These are phyloP conservation scores for Delichon dasypus DNA, from an alignment of 2,797 vertebrate species.

Conservation along the genomic window DNA sequence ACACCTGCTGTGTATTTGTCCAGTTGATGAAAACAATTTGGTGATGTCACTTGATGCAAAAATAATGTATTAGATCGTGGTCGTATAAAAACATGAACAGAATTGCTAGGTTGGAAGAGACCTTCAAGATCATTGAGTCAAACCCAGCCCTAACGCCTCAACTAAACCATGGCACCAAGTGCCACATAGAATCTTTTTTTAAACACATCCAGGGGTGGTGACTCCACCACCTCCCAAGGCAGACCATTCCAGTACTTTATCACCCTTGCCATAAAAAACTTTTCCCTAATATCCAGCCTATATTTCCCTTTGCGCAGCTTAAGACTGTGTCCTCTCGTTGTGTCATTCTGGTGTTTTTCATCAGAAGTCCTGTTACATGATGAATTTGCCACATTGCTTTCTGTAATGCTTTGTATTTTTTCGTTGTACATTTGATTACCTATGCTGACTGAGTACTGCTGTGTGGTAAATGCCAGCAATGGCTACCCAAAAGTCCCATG, in stretches of 20 bases:
- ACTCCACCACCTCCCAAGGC: background rate
- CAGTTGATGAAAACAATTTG: constrained; percentile 9
- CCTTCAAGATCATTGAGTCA: background rate
- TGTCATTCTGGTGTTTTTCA: background rate
- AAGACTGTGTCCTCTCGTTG: background rate
- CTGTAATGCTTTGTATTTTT: background rate
- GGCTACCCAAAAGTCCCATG: background rate
- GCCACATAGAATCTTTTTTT: background rate
- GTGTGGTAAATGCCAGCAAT: background rate
- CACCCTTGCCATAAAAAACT: background rate
- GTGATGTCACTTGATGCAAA: background rate
- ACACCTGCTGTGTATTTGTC: constrained; percentile 43
- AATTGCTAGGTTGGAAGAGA: background rate
- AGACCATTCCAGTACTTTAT: background rate
- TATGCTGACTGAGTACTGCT: background rate
- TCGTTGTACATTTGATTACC: background rate
- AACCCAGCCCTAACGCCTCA: background rate
- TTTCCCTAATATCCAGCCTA: background rate
- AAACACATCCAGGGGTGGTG: background rate
- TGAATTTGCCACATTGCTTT: background rate
- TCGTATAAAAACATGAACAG: background rate
- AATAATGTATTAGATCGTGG: background rate
- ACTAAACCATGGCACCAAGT: background rate
- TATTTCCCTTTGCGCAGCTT: background rate
- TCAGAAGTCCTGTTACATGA: background rate